Evolutionary conservation across 2,113 vertebrate species (phyloP), one percentile per base, ranked within the genome.

Genomic region (Verasper variegatus): DNA sequence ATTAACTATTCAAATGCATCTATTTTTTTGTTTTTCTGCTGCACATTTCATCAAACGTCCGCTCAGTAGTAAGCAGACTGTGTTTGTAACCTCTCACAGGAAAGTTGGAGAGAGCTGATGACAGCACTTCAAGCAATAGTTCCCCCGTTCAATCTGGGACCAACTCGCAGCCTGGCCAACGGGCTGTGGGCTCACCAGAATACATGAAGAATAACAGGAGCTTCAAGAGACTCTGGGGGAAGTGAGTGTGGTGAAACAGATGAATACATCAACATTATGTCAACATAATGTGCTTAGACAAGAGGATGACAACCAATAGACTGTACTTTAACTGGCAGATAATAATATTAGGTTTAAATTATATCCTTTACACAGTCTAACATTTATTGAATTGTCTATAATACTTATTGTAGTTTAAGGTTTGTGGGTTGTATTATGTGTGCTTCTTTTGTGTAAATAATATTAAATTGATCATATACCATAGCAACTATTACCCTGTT

Each of bases 191-290:
- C 73, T 96, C 95, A 52, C 93, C 96, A 62, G 97, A 99, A 81
- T 95, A 94, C 80, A 94, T 95, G 85, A 98, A 95, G 91, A 99
- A 95, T 68, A 96, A 96, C 84, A 97, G 96, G 90, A 98, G 97
- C 83, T 96, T 99, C 89, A 97, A 93, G 92, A 98, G 96, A 88
- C 96, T 99, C 80, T 99, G 97, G 97, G 98, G 97, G 90, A 99
- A 96, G 98, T 99, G 94, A 97, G 97, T 94, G 18, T 67, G 51
- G 14, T 3, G 35, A 74, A 69, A 60, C 35, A 66, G 6, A 62
- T 21, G 17, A 37, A 65, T 49, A 56, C 18, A 18, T 56, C 24
- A 69, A 17, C 54, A 63, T 47, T 3, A 37, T 18, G 57, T 31
- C 24, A 69, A 17, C 54, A 63, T 47, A 3, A 37, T 18, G 57